Conservation (phyloP, 2,888 invertebrate species). For the Shargacucullia verbasci region DNA sequence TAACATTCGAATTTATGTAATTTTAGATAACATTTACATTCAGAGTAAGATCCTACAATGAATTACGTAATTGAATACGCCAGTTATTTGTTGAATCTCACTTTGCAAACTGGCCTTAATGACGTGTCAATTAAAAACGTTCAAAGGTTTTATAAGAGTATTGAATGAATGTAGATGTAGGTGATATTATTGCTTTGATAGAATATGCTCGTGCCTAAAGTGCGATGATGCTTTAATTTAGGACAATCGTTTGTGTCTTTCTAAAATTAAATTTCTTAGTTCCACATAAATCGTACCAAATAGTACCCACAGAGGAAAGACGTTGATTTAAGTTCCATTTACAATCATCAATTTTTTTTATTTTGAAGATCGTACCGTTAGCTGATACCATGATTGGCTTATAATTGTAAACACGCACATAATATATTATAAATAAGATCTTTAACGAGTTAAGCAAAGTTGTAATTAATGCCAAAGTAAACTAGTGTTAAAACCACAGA, state of each 20-base stretch:
- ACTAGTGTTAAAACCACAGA: conserved; percentile 28
- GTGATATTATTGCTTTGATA: conserved; percentile 65
- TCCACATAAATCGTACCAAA: conserved; percentile 55
- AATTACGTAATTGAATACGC: conserved; percentile 54
- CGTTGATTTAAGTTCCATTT: conserved; percentile 50
- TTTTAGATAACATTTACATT: conserved; percentile 82
- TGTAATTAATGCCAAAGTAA: conserved; percentile 37
- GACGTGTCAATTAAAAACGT: conserved; percentile 81
- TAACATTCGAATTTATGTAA: conserved; percentile 82
- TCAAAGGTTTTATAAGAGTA: conserved; percentile 73
- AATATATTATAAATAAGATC: conserved; percentile 6
- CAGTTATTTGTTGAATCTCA: conserved; percentile 58
- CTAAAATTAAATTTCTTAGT: conserved; percentile 59
- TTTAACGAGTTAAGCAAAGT: conserved; percentile 13
- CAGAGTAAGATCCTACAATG: conserved; percentile 55
- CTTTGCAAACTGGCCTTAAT: conserved; percentile 65
- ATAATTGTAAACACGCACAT: conserved; percentile 15
- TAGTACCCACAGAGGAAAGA: conserved; percentile 36
- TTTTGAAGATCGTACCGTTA: conserved; percentile 2
- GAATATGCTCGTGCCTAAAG: conserved; percentile 76
- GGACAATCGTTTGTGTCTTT: conserved; percentile 41
- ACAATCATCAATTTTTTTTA: conserved; percentile 20
- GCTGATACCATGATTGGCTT: conserved; percentile 12
- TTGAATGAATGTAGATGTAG: conserved; percentile 66
- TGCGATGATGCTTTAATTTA: conserved; percentile 67